A percentile compares a stretch with the other conserved stretches of the same genome.
phyloP scores from a whole-genome alignment of 35 echinoderm and acorn worm species.

The Lytechinus pictus region DNA sequence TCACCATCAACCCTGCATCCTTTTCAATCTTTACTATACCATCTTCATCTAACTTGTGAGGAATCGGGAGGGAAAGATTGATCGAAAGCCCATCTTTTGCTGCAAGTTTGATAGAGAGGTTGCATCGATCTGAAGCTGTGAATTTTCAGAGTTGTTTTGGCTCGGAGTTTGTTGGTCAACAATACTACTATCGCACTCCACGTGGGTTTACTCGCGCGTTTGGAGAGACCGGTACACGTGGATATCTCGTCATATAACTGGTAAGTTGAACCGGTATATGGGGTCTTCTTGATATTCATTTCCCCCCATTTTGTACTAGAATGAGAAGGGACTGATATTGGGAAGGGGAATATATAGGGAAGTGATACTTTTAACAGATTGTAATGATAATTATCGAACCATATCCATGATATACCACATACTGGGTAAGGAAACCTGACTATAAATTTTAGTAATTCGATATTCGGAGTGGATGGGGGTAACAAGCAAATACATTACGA shows the following conservation, averaged over 20 bases:
- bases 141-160: neutral
- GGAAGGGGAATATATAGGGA: no score
- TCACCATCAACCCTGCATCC: neutral
- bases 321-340: no score
- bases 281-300: no score
- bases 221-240: neutral
- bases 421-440: no score
- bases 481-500: no score
- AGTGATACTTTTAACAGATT: no score
- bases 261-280: no score
- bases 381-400: no score
- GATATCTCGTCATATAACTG: neutral
- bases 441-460: no score
- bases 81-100: neutral
- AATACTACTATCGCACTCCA: neutral
- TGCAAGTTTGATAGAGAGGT: neutral
- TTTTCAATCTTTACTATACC: neutral
- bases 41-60: neutral
- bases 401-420: no score
- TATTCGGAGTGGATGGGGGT: no score
- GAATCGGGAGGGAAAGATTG: neutral
- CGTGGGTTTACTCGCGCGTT: neutral
- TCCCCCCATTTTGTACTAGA: no score
- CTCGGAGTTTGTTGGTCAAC: conserved; percentile 37
- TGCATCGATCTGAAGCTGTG: neutral